Evolutionary conservation across 2,888 invertebrate species (phyloP), one percentile per base, ranked within the genome.

Genomic region (Anthophora plumipes): DNA sequence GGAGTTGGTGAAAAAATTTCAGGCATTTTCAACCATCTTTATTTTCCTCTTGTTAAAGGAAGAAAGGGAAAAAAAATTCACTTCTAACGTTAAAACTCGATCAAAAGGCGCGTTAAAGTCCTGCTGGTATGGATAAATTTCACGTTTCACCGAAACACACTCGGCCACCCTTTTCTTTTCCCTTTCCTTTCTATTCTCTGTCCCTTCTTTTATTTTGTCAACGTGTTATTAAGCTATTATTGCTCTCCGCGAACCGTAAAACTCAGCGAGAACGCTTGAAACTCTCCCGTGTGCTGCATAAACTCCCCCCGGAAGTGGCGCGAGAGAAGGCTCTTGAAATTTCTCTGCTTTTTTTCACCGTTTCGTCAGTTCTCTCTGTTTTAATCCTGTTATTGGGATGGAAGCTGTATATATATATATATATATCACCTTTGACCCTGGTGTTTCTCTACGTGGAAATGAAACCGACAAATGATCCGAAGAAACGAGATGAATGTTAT

Each of bases 141-240:
- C 39, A n/a, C 43, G 20, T 68, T 61, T 39, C 9, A 3, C 4
- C 55, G 4, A 14, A 11, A 17, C 31, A 12, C 1, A 39, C n/a
- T 17, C 14, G 22, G 1, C 37, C 22, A 12, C 4, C 17, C 14
- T 11, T 5, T 1, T 22, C 63, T 14, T 9, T 61, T 8, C 3
- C 1, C 3, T 5, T 25, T 14, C 8, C 22, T 12, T 20, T 69
- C n/a, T n/a, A n/a, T n/a, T n/a, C n/a, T n/a, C n/a, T n/a, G n/a
- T n/a, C n/a, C n/a, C n/a, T n/a, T n/a, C n/a, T n/a, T n/a, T 70
- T 70, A 68, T 78, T 79, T 69, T 39, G 78, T 78, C 78, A 69
- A 70, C 59, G 70, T 70, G 79, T 70, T 70, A 64, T 79, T 64
- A 78, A 64, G 52, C 70, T 43, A 68, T 78, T 79, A 59, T 68